Evolutionary conservation across 1,140 invertebrate species (phyloP), one percentile per base, ranked within the genome.

Genomic region (Drosophila orena): DNA sequence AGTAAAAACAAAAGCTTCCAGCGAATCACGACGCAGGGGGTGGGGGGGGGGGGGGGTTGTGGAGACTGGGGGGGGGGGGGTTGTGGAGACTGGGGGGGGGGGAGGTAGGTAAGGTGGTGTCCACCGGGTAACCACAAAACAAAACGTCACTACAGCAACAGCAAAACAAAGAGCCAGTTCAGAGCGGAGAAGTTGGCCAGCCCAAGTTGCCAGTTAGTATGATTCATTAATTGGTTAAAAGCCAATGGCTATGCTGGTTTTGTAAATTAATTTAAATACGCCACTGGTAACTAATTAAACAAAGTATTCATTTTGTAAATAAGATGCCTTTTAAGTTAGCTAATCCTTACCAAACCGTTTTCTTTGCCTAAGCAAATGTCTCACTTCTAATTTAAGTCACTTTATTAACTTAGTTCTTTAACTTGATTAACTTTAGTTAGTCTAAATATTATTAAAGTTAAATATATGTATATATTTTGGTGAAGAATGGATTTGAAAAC

Each of bases 1-100:
- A 86, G 71, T 81, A 68, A 86, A 86, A 86, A 88, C 75, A 89
- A 89, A 83, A 79, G 84, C 72, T 65, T 49, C 56, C 69, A 89
- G 73, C 83, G 79, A 88, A 88, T 78, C 66, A 72, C 77, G 59
- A 53, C 54, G 54, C 35, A 37, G 60, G 24, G n/a, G n/a, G n/a
- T 4, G 8, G n/a, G 17, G 10, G 3, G 40, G 40, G 2, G 15
- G 15, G 15, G 6, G n/a, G 17, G 17, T 17, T 17, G 17, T 17
- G 17, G 17, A 0, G 17, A 17, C 17, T 17, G n/a, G 24, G 6
- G 7, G n/a, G n/a, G n/a, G n/a, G 17, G 17, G 17, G 17, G 17
- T 17, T 17, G 17, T 17, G 17, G 17, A 0, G 17, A 17, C 17
- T 17, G n/a, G 24, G 42, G 24, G 22, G 14, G 46, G n/a, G 34